These are phyloP conservation scores for Asbolus verrucosus DNA, from an alignment of 1,140 invertebrate species.

Conservation along the genomic window DNA sequence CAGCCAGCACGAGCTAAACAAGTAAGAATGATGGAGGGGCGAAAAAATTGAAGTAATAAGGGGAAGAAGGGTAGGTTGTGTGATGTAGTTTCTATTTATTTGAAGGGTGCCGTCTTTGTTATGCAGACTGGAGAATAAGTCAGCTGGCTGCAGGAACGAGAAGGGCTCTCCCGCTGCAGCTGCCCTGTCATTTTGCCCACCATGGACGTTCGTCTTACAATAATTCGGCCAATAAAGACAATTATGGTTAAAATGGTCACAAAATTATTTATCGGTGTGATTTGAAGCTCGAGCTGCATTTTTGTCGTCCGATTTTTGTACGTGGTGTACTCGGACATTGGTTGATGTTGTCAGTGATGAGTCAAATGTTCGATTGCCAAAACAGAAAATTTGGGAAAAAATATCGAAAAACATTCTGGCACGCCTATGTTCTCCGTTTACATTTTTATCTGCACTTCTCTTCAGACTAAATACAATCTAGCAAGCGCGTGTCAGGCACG, in stretches of 20 bases:
- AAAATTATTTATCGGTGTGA: too few species aligned
- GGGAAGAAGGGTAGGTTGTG: conserved; percentile 49
- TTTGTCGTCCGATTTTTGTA: too few species aligned
- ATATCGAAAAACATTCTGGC: neutral
- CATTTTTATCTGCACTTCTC: conserved; percentile 50
- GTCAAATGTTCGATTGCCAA: neutral
- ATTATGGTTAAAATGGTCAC: too few species aligned
- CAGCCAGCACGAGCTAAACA: conserved; percentile 46
- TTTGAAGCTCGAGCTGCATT: too few species aligned
- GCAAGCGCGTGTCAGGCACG: conserved; percentile 61
- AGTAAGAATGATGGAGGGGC: conserved; percentile 32
- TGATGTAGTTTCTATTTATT: conserved; percentile 50
- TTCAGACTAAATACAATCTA: conserved; percentile 58
- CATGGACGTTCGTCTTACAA: conserved; percentile 41
- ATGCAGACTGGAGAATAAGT: conserved; percentile 57
- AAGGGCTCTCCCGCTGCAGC: conserved; percentile 52
- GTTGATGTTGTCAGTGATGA: too few species aligned
- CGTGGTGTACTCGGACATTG: too few species aligned
- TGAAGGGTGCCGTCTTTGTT: conserved; percentile 57
- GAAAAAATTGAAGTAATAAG: conserved; percentile 52
- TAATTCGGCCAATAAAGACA: neutral
- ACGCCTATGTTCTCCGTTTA: conserved; percentile 49
- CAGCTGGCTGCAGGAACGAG: conserved; percentile 54
- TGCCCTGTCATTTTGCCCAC: conserved; percentile 46
- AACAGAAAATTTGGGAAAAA: neutral